phyloP scores from a whole-genome alignment of 2,888 invertebrate genomes.

The Helobdella robusta region DNA sequence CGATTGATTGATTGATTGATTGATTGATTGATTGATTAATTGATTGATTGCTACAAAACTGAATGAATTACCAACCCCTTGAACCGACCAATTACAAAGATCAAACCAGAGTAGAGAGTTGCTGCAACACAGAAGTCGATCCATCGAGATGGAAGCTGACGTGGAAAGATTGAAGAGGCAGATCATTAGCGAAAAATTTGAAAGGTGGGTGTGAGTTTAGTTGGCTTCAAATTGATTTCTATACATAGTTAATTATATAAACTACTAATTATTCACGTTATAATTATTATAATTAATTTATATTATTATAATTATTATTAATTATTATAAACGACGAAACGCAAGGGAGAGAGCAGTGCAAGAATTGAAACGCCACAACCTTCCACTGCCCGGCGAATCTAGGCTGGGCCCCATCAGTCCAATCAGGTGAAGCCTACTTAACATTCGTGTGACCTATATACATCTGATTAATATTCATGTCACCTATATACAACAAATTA shows the following conservation, averaged over 20 bases:
- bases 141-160: constrained; percentile 48
- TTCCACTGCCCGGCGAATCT: constrained; percentile 38
- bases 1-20: background rate
- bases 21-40: constrained; percentile 12
- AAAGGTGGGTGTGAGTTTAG: too few species aligned
- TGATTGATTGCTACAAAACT: constrained; percentile 4
- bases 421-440: constrained; percentile 20
- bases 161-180: constrained; percentile 46
- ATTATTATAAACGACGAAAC: background rate
- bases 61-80: background rate
- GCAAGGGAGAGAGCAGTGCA: constrained; percentile 46
- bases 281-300: background rate
- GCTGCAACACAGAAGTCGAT: constrained; percentile 42
- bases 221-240: too few species aligned
- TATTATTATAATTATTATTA: background rate
- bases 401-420: constrained; percentile 23
- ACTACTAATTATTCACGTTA: background rate
- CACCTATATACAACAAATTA: too few species aligned
- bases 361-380: constrained; percentile 45
- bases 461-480: too few species aligned
- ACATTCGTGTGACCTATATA: too few species aligned
- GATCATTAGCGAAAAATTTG: constrained; percentile 49
- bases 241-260: too few species aligned
- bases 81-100: constrained; percentile 35
- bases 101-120: constrained; percentile 48